Evolutionary conservation across 1,140 invertebrate genomes (phyloP).

Genomic region (Drosophila tani): DNA sequence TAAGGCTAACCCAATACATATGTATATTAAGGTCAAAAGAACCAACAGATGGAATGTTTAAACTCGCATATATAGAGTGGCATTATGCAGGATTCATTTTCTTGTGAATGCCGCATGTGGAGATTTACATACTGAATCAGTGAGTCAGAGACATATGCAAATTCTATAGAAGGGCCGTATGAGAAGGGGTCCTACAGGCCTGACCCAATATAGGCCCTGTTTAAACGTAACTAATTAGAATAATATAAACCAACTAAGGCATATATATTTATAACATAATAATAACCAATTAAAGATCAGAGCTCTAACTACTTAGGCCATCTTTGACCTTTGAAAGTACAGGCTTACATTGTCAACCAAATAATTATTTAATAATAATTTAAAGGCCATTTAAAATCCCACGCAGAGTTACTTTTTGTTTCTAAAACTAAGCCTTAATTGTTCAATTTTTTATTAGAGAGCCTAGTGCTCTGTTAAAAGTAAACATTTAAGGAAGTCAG

Average conservation of each 20-base stretch:
- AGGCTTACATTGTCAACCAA: neutral
- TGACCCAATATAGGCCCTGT: no score
- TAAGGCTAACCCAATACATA: neutral
- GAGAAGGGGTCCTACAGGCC: neutral
- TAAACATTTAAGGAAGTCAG: conserved; percentile 4
- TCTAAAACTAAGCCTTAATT: neutral
- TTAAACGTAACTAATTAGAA: no score
- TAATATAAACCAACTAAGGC: no score
- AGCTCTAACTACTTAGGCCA: no score
- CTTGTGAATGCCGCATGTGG: neutral
- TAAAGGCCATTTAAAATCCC: neutral
- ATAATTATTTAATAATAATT: neutral
- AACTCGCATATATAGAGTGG: neutral
- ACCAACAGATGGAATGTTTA: neutral
- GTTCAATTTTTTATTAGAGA: neutral
- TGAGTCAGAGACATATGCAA: neutral
- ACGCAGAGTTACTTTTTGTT: no score
- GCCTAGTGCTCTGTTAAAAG: neutral
- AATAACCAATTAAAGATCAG: no score
- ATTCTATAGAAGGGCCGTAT: neutral
- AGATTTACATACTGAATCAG: neutral
- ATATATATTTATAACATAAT: no score
- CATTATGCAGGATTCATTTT: neutral
- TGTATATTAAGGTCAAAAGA: neutral
- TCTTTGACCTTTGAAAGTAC: no score